Evolutionary conservation across 37 sponge, comb jelly and placozoan species (phyloP).

Genomic region (Halichondria panicea): DNA sequence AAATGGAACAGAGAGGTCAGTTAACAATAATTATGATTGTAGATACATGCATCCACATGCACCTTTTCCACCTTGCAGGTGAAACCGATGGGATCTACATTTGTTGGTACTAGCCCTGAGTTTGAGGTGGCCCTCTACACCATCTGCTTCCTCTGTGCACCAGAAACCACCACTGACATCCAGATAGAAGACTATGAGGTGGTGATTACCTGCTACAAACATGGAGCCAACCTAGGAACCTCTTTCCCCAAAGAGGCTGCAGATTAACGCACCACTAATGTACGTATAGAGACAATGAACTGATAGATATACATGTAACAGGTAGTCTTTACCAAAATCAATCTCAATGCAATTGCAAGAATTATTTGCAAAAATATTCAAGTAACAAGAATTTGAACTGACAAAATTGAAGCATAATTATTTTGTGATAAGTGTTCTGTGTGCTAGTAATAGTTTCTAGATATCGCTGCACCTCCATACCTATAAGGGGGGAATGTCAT

Average conservation of each 20-base stretch:
- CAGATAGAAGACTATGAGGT: constrained; percentile 63
- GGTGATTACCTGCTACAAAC: constrained; percentile 60
- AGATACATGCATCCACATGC: not conserved
- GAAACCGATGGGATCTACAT: constrained; percentile 81
- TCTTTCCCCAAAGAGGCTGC: constrained; percentile 61
- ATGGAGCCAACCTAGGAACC: constrained; percentile 73
- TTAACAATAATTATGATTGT: not conserved
- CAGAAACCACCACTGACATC: constrained; percentile 44
- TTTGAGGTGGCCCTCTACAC: constrained; percentile 96
- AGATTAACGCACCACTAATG: too few species aligned
- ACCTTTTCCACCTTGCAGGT: constrained; percentile 21
- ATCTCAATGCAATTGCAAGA: too few species aligned
- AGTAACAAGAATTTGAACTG: not conserved
- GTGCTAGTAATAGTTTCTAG: constrained; percentile 6
- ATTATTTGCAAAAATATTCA: too few species aligned
- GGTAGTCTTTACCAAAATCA: too few species aligned
- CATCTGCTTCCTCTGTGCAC: constrained; percentile 69
- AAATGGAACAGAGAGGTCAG: constrained; percentile 74
- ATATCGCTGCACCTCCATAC: not conserved
- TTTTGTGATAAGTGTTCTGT: too few species aligned
- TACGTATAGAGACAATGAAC: too few species aligned
- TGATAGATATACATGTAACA: too few species aligned
- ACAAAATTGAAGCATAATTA: too few species aligned
- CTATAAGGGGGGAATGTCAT: too few species aligned
- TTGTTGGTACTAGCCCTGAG: constrained; percentile 92